Evolutionary conservation across 2,888 invertebrate genomes (phyloP).

Genomic region (Brachyptera putata): DNA sequence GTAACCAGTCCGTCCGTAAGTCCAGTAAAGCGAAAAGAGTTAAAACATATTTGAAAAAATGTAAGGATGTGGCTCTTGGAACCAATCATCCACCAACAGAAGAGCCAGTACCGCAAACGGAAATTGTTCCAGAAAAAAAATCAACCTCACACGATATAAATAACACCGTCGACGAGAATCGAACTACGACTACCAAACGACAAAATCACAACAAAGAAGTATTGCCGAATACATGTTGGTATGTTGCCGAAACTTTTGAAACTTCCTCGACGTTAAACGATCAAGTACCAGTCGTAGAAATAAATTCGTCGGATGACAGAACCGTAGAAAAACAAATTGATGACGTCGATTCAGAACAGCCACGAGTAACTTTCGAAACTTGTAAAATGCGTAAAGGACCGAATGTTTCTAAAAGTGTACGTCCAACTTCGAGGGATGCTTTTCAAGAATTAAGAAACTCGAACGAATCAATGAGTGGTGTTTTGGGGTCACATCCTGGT

Average conservation of each 20-base stretch:
- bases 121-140: background rate
- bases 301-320: background rate
- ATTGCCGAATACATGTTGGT: constrained; percentile 14
- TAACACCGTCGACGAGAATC: background rate
- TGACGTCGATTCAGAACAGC: constrained; percentile 1
- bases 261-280: background rate
- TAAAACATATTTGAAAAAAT: constrained; percentile 51
- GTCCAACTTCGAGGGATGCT: too few species aligned
- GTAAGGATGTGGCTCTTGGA: constrained; percentile 51
- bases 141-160: background rate
- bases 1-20: constrained; percentile 44
- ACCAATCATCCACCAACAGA: background rate
- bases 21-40: constrained; percentile 51
- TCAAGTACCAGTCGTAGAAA: constrained; percentile 1
- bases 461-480: too few species aligned
- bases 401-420: background rate
- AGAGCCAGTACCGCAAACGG: background rate
- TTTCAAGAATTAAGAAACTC: background rate
- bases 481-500: background rate
- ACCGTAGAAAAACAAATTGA: background rate
- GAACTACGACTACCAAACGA: background rate
- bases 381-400: constrained; percentile 9
- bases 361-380: constrained; percentile 9
- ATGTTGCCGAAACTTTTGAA: constrained; percentile 13
- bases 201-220: background rate